Percentiles rank a stretch among this genome's conserved stretches.
Conservation (phyloP, 92 coral and sea anemone genomes). For the Phenganax subtilis region DNA sequence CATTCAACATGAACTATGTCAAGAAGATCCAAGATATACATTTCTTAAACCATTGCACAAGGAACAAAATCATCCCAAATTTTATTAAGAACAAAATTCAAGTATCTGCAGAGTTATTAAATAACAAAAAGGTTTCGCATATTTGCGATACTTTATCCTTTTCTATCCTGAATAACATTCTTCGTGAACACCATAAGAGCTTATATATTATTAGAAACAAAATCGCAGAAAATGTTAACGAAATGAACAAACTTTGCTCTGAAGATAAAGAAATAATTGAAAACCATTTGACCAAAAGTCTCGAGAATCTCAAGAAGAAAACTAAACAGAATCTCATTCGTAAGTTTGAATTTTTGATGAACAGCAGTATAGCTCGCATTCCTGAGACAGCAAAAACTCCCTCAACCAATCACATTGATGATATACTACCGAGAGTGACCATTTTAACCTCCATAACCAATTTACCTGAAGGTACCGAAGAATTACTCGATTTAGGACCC, state of each 20-base stretch:
- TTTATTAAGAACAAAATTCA: neutral
- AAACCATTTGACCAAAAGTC: neutral
- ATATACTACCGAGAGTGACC: neutral
- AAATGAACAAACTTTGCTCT: neutral
- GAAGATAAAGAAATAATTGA: neutral
- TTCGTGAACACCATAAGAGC: neutral
- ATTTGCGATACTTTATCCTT: neutral
- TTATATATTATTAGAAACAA: neutral
- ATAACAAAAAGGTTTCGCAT: neutral
- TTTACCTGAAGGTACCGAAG: neutral
- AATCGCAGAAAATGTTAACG: neutral
- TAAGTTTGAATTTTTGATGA: neutral
- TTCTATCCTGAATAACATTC: neutral
- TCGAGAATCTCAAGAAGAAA: neutral
- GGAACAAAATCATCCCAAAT: neutral
- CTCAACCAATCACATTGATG: neutral
- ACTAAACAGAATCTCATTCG: too few species aligned
- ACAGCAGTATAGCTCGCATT: neutral
- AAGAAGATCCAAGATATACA: slow-evolving; percentile 4
- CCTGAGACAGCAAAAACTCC: too few species aligned
- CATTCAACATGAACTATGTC: slow-evolving; percentile 10
- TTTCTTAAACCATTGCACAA: neutral
- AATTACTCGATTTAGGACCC: neutral
- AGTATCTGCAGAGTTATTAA: neutral
- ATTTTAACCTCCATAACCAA: neutral